Evolutionary conservation across 2,113 vertebrate genomes (phyloP), one percentile per base, ranked within the genome.

Genomic region (Aptenodytes forsteri): DNA sequence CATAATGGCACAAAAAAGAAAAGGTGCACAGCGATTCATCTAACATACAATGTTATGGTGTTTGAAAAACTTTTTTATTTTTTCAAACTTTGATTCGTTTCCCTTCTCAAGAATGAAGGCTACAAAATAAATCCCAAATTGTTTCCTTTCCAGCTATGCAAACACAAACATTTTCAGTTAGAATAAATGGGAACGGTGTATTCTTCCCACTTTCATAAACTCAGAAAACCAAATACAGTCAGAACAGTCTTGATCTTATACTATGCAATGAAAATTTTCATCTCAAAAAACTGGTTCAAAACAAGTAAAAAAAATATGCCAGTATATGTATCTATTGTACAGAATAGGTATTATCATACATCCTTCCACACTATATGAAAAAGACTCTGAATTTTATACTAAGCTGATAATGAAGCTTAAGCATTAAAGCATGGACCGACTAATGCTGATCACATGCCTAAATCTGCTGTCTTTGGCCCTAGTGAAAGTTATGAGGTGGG

Each of bases 41-140:
- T 34, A 13, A 83, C 2, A 6, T 44, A 76, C 7, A 50, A 16
- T 14, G 16, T 67, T 54, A 78, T 0, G 0, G 27, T 30, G 11
- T 44, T 67, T 69, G 32, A 50, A 62, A 77, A 75, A 9, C 7
- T 11, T 8, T 10, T n/a, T 89, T 10, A 42, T 38, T 87, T 61
- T 38, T 44, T 15, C 7, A 65, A n/a, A 79, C 9, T 72, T 52
- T 11, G 30, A 75, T 62, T 95, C 8, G 11, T 70, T 59, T 65
- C 16, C 29, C 14, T 88, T 96, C 64, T 55, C 26, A 70, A 42
- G 25, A 58, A 83, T 23, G 16, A 62, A 88, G 40, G 6, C 13
- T n/a, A 30, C 11, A 73, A 86, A 23, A 62, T 42, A 83, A 46
- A 92, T 25, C 27, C 55, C 10, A 36, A 77, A 46, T 13, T 59